Evolutionary conservation across 2,797 vertebrate species (phyloP), one percentile per base, ranked within the genome.

Genomic region (Orientallactaga sibirica): DNA sequence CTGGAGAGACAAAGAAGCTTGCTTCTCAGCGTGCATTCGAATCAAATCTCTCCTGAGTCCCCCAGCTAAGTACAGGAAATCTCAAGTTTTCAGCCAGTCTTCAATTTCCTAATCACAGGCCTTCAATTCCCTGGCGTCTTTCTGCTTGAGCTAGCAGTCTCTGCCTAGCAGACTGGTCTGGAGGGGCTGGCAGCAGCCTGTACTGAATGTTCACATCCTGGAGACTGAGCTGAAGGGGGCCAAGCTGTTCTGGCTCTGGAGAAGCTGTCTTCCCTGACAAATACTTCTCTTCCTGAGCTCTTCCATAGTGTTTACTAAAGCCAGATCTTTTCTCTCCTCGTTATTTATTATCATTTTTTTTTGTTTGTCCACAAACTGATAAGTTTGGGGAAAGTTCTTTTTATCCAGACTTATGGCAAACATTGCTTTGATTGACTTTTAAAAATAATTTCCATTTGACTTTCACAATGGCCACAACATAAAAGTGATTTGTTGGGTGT

Each of bases 401-500:
- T 97, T 93, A 93, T 90, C 75, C 90, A 89, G 87, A 75, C 77
- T 92, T 86, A 88, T 20, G 20, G 48, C 91, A 91, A 85, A 41
- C 20, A 79, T 90, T 7, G 7, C 73, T 94, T 81, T 88, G 93
- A 97, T 79, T 92, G 96, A 93, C 95, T 92, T 96, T 97, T 96
- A 78, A 91, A 96, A 96, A 97, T 71, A 86, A 94, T 90, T 98
- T 97, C 97, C 87, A 96, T 75, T 79, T 84, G 67, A 95, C 95
- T 95, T 97, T 73, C 90, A 94, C 88, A 85, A 92, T 86, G 73
- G 75, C 74, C 81, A 94, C 86, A 95, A 62, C 90, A 96, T 90
- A 97, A 97, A 96, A 97, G 82, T 93, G 94, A 97, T 96, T 97
- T 94, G 94, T 96, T 96, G 93, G 88, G 66, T 92, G 96, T 93